These are phyloP conservation scores for Zootermopsis nevadensis DNA, from an alignment of 2,888 invertebrate genomes.

Conservation along the genomic window DNA sequence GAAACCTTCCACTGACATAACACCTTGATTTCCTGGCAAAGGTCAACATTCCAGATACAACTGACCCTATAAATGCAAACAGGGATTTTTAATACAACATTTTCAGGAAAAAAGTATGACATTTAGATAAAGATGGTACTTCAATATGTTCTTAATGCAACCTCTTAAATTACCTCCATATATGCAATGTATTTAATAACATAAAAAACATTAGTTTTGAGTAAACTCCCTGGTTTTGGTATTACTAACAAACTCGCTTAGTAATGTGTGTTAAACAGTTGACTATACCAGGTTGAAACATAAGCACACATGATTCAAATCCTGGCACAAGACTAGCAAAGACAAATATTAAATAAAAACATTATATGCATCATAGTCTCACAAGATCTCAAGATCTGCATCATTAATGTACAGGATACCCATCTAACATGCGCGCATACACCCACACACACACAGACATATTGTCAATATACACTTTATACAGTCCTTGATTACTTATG, in stretches of 20 bases:
- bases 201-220: background rate
- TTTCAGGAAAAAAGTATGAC: too few relatives aligned
- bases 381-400: background rate
- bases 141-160: too few relatives aligned
- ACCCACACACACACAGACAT: background rate
- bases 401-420: background rate
- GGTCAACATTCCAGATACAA: too few relatives aligned
- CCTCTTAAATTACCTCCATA: too few relatives aligned
- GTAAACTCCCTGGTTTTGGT: background rate
- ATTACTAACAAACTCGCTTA: background rate
- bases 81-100: too few relatives aligned
- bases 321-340: conserved; percentile 17
- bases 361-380: background rate
- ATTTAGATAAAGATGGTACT: too few relatives aligned
- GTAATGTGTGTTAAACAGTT: background rate
- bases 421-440: too few relatives aligned
- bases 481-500: conserved; percentile 12
- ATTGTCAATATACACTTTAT: conserved; percentile 27
- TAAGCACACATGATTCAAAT: conserved; percentile 12
- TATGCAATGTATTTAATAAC: background rate
- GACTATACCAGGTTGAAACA: conserved; percentile 20
- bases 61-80: too few relatives aligned
- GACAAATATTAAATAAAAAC: conserved; percentile 15
- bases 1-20: too few relatives aligned
- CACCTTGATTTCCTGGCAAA: too few relatives aligned